Evolutionary conservation across 2,888 invertebrate genomes (phyloP).

Genomic region (Drosophila mulleri): DNA sequence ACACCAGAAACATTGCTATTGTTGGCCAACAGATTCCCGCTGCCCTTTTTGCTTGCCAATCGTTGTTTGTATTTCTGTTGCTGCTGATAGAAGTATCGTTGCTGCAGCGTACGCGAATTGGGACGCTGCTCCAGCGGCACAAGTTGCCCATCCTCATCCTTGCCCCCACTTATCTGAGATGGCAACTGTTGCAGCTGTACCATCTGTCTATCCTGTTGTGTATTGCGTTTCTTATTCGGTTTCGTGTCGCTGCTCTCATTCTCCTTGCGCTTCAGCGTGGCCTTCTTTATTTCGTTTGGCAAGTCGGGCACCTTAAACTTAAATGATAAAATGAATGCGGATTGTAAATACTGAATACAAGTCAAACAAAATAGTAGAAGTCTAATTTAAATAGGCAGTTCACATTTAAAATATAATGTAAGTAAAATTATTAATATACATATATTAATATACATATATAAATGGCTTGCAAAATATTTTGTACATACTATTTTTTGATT

Average conservation of each 20-base stretch:
- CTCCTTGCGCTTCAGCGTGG: conserved; percentile 80
- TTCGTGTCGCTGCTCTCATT: conserved; percentile 58
- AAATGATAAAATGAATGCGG: not conserved
- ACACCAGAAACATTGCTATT: conserved; percentile 40
- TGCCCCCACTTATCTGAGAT: conserved; percentile 13
- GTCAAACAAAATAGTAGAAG: no score
- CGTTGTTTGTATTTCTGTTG: conserved; percentile 78
- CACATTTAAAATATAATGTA: no score
- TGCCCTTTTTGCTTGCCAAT: conserved; percentile 66
- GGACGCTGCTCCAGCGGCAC: conserved; percentile 56
- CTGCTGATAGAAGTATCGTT: conserved; percentile 76
- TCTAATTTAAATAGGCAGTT: no score
- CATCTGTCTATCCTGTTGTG: conserved; percentile 59
- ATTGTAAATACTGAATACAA: no score
- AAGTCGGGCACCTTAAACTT: conserved; percentile 82
- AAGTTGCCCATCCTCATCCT: conserved; percentile 56
- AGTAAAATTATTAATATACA: no score
- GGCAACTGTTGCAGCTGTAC: conserved; percentile 37
- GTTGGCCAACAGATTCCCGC: conserved; percentile 38
- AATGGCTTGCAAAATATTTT: no score
- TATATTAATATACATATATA: no score
- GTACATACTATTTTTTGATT: no score
- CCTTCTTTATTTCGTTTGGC: conserved; percentile 75
- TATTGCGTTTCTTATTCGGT: conserved; percentile 65
- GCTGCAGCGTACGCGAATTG: conserved; percentile 59